These are phyloP conservation scores for Strix uralensis DNA, from an alignment of 2,113 vertebrate genomes.

Conservation along the genomic window DNA sequence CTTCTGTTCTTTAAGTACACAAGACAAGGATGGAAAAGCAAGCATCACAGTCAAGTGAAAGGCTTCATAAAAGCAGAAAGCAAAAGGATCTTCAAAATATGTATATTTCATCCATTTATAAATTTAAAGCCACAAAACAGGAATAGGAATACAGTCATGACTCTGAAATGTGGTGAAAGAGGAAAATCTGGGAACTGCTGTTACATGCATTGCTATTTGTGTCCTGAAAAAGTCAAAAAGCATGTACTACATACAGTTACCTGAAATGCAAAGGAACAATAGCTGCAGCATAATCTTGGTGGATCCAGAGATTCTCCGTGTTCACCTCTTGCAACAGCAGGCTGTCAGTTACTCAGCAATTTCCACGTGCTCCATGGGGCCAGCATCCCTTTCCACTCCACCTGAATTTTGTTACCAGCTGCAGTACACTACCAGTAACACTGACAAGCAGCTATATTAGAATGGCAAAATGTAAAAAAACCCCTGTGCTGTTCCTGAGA, in stretches of 20 bases:
- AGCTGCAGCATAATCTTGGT: background rate
- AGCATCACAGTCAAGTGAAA: background rate
- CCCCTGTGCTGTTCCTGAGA: background rate
- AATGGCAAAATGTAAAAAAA: background rate
- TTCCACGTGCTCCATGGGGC: rapidly evolving
- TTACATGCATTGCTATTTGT: rapidly evolving
- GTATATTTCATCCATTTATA: background rate
- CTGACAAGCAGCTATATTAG: background rate
- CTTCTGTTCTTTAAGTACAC: background rate
- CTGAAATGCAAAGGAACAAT: background rate
- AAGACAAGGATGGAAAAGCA: background rate
- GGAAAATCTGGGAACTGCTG: background rate
- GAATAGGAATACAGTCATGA: background rate
- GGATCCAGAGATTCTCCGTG: background rate
- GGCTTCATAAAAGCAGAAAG: background rate
- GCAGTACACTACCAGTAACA: background rate
- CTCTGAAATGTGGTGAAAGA: background rate
- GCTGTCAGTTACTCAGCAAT: background rate
- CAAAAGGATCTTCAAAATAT: background rate
- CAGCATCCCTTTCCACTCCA: background rate
- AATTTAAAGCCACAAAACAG: background rate
- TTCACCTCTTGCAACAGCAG: background rate
- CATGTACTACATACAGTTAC: background rate
- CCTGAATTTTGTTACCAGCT: background rate
- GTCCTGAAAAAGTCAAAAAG: background rate